phyloP scores from a whole-genome alignment of 2,113 vertebrate species.

The Falco punctatus region DNA sequence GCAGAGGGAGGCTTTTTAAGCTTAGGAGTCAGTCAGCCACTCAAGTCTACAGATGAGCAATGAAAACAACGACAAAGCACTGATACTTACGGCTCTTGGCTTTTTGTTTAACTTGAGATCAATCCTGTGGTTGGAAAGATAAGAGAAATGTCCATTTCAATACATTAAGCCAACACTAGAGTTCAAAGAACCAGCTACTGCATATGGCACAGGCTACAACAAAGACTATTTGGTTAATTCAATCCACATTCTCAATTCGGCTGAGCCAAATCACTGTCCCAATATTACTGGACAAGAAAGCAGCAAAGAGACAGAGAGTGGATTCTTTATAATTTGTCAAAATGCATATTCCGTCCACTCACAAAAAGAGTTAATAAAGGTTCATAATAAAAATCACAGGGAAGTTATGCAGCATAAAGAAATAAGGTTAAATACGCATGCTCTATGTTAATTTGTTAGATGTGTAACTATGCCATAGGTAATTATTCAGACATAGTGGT shows the following conservation, averaged over 20 bases:
- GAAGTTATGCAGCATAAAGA: conserved; percentile 46
- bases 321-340: conserved; percentile 50
- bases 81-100: conserved; percentile 94
- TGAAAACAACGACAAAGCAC: conserved; percentile 35
- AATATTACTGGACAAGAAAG: conserved; percentile 59
- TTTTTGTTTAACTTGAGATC: conserved; percentile 99
- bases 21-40: not conserved
- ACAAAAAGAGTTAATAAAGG: conserved; percentile 51
- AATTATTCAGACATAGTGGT: conserved; percentile 37
- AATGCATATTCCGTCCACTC: conserved; percentile 62
- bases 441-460: conserved; percentile 70
- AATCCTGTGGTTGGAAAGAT: conserved; percentile 85
- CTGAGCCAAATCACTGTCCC: conserved; percentile 66
- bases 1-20: not conserved
- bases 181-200: conserved; percentile 60
- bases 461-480: conserved; percentile 13
- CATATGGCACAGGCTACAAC: conserved; percentile 74
- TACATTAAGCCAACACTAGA: not conserved
- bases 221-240: conserved; percentile 70
- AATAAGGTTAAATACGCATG: conserved; percentile 57
- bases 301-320: conserved; percentile 37
- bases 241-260: conserved; percentile 57
- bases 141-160: conserved; percentile 75
- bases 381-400: conserved; percentile 10
- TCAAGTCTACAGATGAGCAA: not conserved